These are phyloP conservation scores for Mus minutoides DNA, from an alignment of 2,797 vertebrate genomes.

Conservation along the genomic window DNA sequence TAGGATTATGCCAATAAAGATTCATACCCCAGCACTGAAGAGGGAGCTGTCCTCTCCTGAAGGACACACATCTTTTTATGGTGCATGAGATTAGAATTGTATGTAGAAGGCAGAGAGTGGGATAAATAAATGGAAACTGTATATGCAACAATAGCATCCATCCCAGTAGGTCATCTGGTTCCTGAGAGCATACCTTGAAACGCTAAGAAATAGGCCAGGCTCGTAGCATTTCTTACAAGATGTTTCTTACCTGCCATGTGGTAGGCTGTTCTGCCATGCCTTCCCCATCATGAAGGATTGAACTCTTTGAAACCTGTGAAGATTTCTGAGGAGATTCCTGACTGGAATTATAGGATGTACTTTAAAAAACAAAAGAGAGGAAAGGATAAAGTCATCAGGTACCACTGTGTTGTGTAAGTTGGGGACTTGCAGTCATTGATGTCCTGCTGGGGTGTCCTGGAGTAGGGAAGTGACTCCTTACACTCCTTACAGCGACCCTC, in stretches of 20 bases:
- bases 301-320: background rate
- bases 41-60: background rate
- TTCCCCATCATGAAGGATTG: background rate
- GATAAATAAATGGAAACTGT: background rate
- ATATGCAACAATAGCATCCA: background rate
- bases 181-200: constrained; percentile 2
- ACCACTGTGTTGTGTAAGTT: background rate
- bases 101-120: background rate
- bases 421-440: background rate
- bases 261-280: background rate
- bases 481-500: background rate
- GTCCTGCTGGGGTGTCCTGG: too few relatives aligned
- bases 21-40: background rate
- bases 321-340: background rate
- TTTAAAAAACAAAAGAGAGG: background rate
- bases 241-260: too few relatives aligned
- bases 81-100: background rate
- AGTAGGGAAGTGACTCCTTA: background rate
- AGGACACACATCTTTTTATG: background rate
- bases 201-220: background rate
- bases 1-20: background rate
- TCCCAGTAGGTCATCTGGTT: background rate
- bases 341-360: background rate
- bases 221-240: background rate
- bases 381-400: background rate